Percentiles rank a stretch among this genome's conserved stretches.
Evolutionary conservation across 2,797 vertebrate genomes (phyloP).

Genomic region (Eleutherodactylus coqui): DNA sequence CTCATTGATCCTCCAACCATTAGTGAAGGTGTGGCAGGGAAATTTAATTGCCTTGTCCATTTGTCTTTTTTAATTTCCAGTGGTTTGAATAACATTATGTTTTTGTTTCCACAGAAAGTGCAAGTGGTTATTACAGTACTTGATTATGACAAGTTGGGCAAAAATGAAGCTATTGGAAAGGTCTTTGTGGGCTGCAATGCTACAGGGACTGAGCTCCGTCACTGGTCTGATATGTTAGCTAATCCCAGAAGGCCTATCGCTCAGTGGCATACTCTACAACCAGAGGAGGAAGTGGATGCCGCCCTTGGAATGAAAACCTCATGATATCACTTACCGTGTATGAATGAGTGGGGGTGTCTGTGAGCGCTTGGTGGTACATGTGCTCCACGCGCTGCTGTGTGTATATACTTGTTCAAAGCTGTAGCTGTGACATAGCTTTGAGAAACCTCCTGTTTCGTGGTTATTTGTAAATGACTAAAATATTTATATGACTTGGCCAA

Average conservation of each 20-base stretch:
- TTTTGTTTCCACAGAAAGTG: constrained; percentile 80
- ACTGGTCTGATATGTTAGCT: constrained; percentile 92
- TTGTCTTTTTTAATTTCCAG: neutral
- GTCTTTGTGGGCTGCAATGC: constrained; percentile 86
- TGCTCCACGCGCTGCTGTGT: constrained; percentile 49
- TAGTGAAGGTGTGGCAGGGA: neutral
- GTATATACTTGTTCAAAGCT: constrained; percentile 62
- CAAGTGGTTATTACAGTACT: constrained; percentile 90
- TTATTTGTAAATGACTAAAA: constrained; percentile 61
- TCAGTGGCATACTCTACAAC: constrained; percentile 89
- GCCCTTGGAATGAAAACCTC: constrained; percentile 80
- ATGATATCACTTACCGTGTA: constrained; percentile 66
- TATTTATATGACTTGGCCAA: constrained; percentile 63
- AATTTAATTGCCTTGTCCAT: neutral
- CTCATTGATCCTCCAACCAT: neutral
- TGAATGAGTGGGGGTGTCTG: constrained; percentile 48
- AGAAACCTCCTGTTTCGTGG: constrained; percentile 61
- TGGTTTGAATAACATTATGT: neutral
- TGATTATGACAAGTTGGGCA: constrained; percentile 92
- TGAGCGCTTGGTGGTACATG: constrained; percentile 62
- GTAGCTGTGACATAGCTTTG: constrained; percentile 62
- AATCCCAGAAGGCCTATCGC: constrained; percentile 89
- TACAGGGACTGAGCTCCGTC: constrained; percentile 85
- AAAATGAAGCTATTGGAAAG: constrained; percentile 90
- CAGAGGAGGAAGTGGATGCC: constrained; percentile 84